Base-by-base conservation (phyloP, 2,113 vertebrate genomes). In the Phyllostomus hastatus region DNA sequence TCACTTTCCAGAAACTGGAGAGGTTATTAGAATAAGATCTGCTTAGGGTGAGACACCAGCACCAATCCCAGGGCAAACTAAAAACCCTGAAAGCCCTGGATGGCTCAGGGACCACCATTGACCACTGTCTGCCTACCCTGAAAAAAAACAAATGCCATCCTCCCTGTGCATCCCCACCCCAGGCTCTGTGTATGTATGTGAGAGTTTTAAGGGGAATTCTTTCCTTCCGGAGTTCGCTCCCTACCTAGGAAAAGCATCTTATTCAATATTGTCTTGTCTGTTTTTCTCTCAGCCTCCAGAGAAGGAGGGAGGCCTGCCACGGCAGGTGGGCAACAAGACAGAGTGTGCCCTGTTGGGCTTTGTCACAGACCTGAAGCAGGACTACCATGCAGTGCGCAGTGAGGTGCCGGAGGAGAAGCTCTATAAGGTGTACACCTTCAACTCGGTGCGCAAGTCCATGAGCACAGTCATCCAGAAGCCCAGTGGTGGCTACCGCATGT, bases 351-450 rank as follows among this genome's bases (percentile, higher is more conserved):
- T 99, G 92, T 98, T 99, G 97, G 99, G 99, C 54, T 98, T 99
- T 20, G 99, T 99, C 94, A 97, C 99, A 80, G 99, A 99, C 0
- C 96, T 99, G 97, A 99, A 99, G 97, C 98, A 99, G 92, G 99
- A 99, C 94, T 99, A 99, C 98, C 99, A 99, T 96, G 99, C 99
- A 0, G 98, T 99, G 87, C 98, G 99, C 66, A 99, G 98, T 0
- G 99, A 99, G 98, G 96, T 99, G 93, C 99, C 99, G 0, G 99
- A 99, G 95, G 99, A 99, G 98, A 99, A 99, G 80, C 98, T 99
- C 66, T 99, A 99, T 98, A 99, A 99, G 95, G 99, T 99, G 72
- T 99, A 99, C 97, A 99, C 99, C 90, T 99, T 99, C 98, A 99
- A 99, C 98, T 99, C 99, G 0, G 98, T 98, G 64, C 99, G 99